Percentiles rank a stretch among this genome's conserved stretches.
Conservation (phyloP, 2,888 invertebrate species). For the Tiliacea aurago region DNA sequence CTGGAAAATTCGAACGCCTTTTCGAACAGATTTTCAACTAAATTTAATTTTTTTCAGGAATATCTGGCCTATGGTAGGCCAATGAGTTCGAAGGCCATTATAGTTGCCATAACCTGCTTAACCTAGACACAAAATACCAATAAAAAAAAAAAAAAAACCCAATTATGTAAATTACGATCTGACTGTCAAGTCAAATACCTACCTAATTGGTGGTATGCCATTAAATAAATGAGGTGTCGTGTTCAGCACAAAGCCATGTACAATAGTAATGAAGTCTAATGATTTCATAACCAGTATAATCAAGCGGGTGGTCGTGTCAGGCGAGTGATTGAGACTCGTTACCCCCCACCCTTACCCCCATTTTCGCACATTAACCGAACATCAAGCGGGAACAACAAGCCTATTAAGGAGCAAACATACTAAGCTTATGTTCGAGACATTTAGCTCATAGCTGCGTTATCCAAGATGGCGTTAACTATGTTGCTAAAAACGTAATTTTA, state of each 20-base stretch:
- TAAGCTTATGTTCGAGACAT: conserved; percentile 43
- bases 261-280: conserved; percentile 52
- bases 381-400: conserved; percentile 72
- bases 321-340: conserved; percentile 65
- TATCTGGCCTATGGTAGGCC: neutral
- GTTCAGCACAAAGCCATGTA: conserved; percentile 22
- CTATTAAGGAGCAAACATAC: conserved; percentile 58
- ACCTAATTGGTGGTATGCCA: conserved; percentile 9
- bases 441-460: conserved; percentile 16
- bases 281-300: conserved; percentile 55
- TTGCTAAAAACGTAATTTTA: conserved; percentile 5
- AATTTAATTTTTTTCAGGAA: no score
- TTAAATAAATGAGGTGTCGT: conserved; percentile 35
- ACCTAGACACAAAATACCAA: neutral
- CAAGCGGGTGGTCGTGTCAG: conserved; percentile 51
- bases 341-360: conserved; percentile 64
- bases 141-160: no score
- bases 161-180: conserved; percentile 11
- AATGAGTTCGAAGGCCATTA: no score
- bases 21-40: no score
- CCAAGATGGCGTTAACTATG: conserved; percentile 9
- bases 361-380: conserved; percentile 75
- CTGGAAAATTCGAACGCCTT: neutral
- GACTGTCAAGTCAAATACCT: conserved; percentile 8
- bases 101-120: neutral